Conservation (phyloP, 2,113 vertebrate species). For the Sturnira hondurensis region DNA sequence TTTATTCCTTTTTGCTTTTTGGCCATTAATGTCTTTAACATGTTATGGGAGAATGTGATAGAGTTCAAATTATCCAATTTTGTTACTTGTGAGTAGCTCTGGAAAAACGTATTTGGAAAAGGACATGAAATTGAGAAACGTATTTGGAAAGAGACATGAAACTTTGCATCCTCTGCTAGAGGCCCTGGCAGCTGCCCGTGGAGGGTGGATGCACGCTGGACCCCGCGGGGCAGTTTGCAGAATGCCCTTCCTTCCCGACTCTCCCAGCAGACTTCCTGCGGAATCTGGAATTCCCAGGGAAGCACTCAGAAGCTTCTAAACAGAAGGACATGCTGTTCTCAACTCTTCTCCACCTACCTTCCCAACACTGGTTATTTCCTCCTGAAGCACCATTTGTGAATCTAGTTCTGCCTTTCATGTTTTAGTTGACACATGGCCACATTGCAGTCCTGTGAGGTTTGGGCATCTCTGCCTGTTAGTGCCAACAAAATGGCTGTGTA, state of each 20-base stretch:
- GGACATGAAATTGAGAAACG: not conserved
- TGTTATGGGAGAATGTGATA: not conserved
- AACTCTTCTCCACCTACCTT: not conserved
- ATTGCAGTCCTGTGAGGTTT: not conserved
- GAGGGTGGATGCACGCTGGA: accelerated
- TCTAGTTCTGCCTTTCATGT: not conserved
- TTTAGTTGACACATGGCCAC: not conserved
- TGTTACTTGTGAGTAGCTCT: not conserved
- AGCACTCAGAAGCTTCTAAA: not conserved
- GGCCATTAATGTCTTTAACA: not conserved
- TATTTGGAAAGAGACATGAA: too few species aligned
- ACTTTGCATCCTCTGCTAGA: not conserved
- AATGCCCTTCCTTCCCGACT: not conserved
- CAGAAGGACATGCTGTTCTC: not conserved
- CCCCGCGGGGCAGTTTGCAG: not conserved
- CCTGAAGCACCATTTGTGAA: not conserved
- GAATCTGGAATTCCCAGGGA: not conserved
- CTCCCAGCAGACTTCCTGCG: accelerated
- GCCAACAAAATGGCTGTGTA: not conserved
- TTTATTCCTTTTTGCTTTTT: not conserved
- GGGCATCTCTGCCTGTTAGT: not conserved
- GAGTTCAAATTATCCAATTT: not conserved
- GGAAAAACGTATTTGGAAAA: not conserved
- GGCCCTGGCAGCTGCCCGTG: not conserved
- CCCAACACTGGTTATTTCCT: not conserved